Evolutionary conservation across 2,888 invertebrate species (phyloP).

Genomic region (Hoplodrina ambigua): DNA sequence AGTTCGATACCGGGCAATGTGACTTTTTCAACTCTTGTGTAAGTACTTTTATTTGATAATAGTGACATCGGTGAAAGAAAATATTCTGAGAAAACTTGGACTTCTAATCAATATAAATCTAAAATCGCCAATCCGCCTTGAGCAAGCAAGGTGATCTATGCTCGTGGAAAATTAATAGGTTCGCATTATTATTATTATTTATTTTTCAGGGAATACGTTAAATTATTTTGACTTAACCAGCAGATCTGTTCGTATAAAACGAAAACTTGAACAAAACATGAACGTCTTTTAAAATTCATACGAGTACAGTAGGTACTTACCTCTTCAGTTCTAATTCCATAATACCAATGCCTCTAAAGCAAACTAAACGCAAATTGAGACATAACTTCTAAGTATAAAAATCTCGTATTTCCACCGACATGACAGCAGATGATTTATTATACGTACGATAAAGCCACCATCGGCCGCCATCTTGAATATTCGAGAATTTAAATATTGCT

Average conservation of each 20-base stretch:
- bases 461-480: constrained; percentile 73
- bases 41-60: no score
- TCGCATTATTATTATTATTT: no score
- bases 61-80: not conserved
- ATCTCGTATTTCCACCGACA: constrained; percentile 71
- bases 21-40: no score
- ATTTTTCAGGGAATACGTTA: no score
- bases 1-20: no score
- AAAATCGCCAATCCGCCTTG: no score
- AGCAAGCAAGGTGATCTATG: no score
- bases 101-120: no score
- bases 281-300: not conserved
- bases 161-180: no score
- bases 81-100: no score
- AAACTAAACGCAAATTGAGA: constrained; percentile 66
- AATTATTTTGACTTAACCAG: not conserved
- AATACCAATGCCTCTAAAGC: constrained; percentile 21
- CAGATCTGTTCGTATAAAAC: not conserved
- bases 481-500: constrained; percentile 66
- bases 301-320: not conserved
- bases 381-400: constrained; percentile 70
- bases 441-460: constrained; percentile 73
- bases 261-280: not conserved
- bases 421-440: constrained; percentile 79
- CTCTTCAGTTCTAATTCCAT: constrained; percentile 23